Evolutionary conservation across 2,113 vertebrate species (phyloP), one percentile per base, ranked within the genome.

Genomic region (Zootoca vivipara): DNA sequence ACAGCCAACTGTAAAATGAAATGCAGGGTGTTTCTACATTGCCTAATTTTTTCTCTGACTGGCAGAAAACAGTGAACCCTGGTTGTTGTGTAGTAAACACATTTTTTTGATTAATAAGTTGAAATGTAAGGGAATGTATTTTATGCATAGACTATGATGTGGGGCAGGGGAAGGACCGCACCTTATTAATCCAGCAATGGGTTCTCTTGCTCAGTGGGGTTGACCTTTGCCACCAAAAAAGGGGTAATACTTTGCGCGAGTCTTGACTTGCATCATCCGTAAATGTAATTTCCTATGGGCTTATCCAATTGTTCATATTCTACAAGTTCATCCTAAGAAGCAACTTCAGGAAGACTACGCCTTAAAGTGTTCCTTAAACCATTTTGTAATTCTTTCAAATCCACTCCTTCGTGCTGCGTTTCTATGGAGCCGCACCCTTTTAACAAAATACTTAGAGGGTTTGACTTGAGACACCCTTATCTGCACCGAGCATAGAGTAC

Each of bases 251-350:
- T 30, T 69, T 46, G 4, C 42, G 79, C 15, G 26, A 75, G 33
- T 28, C 30, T 64, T 82, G 70, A 81, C 70, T 73, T 73, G 67
- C 1, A 4, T 26, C 69, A 73, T 81, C 24, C 33, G 28, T 74
- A 64, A 85, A 87, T 87, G 52, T 42, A 69, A 85, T 85, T 79
- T 80, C 67, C 62, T 7, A 65, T 62, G 22, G n/a, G 28, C 10
- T 58, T n/a, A 20, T 56, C 42, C 30, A 30, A 58, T 52, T 65
- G 3, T 56, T 85, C 40, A 85, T 24, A 13, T 67, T 56, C 20
- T 67, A 67, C 38, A 82, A 26, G 2, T 65, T 69, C 26, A 77
- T 20, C 58, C 65, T 75, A 77, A 86, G 73, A 82, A 70, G 78
- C 30, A 30, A 77, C 7, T 77, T 75, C n/a, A 69, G 62, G 42